Evolutionary conservation across 2,888 invertebrate genomes (phyloP), one percentile per base, ranked within the genome.

Genomic region (Cataglyphis livida): DNA sequence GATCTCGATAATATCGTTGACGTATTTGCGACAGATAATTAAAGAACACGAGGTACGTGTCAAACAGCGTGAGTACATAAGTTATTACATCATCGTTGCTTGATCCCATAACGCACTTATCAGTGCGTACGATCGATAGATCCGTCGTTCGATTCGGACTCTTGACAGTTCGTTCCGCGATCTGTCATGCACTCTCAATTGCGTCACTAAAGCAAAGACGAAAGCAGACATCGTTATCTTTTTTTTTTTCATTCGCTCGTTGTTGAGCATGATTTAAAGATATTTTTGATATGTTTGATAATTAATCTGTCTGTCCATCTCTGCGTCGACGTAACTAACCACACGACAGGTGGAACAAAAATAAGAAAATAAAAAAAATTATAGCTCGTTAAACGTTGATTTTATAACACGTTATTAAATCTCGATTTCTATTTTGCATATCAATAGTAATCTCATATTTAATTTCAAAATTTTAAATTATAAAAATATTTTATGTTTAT

Each of bases 281-380:
- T 92, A 92, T 91, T 91, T 91, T 92, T 91, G 88, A 83, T 84
- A 85, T 88, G 85, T 84, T 85, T 87, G 87, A 91, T 89, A 91
- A 89, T 89, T 89, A 89, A 51, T 87, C 85, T 89, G 75, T 85
- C 87, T 78, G 86, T 87, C 90, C 84, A 89, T 86, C 88, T 64
- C 59, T 57, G 51, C 28, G 38, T 25, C 59, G n/a, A 28, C 32
- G 54, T 32, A 81, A 25, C 51, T 9, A 68, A 38, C 38, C 54
- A 28, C 35, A 71, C 35, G 71, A 71, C 78, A 79, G 59, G 35
- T 79, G 41, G 44, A 35, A 79, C 35, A 61, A 48, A 79, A 79
- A 61, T 66, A 44, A 66, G 44, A 70, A 70, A 21, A 35, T 44
- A 15, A 41, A n/a, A 21, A 59, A 59, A 70, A 21, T 15, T 32